Percentiles rank a stretch among this genome's conserved stretches.
Evolutionary conservation across 2,797 vertebrate species (phyloP).

Genomic region (Somateria mollissima): DNA sequence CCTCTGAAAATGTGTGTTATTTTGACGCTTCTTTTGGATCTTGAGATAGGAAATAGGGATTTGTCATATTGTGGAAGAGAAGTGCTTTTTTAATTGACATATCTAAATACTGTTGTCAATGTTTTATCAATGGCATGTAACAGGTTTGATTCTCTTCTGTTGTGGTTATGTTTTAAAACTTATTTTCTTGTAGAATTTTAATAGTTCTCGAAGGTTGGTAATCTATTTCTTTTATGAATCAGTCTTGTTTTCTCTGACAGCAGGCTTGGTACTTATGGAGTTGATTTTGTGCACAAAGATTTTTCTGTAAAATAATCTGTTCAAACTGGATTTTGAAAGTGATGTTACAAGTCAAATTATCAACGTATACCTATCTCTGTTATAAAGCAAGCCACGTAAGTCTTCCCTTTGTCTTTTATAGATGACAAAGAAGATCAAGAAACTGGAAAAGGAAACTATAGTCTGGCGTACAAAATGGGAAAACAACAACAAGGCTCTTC

Average conservation of each 20-base stretch:
- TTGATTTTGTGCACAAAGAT: background rate
- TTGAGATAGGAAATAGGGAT: background rate
- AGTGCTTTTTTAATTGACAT: background rate
- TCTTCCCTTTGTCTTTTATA: constrained; percentile 57
- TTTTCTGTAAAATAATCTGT: background rate
- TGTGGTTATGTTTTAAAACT: background rate
- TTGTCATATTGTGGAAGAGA: background rate
- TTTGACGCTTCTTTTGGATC: background rate
- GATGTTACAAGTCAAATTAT: rapidly evolving
- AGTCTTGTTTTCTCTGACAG: background rate
- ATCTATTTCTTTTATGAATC: background rate
- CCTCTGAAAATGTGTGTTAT: background rate
- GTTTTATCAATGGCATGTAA: background rate
- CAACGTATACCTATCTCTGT: rapidly evolving
- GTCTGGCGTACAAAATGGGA: constrained; percentile 99
- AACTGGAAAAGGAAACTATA: constrained; percentile 96
- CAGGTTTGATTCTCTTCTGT: background rate
- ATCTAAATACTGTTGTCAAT: background rate
- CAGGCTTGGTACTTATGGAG: background rate
- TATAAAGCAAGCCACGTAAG: background rate
- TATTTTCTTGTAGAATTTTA: background rate
- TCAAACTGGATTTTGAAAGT: background rate
- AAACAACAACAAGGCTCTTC: constrained; percentile 96
- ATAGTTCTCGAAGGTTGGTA: background rate
- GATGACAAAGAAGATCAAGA: constrained; percentile 99